phyloP scores from a whole-genome alignment of 2,888 invertebrate genomes.

The Tinea semifulvella region DNA sequence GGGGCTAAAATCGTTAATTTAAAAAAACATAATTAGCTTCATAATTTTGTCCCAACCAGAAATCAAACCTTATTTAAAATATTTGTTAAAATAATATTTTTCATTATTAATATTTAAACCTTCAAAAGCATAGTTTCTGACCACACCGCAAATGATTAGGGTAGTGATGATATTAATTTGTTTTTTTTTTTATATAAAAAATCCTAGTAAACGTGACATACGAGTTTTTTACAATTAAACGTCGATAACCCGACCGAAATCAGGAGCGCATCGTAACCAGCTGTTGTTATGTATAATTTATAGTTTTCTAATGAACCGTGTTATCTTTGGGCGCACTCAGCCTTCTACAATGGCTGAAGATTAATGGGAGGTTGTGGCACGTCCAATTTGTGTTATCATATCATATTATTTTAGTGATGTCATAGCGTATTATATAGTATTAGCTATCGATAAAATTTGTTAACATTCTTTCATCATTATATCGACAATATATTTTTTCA shows the following conservation, averaged over 20 bases:
- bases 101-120: too few species aligned
- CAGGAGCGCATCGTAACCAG: not conserved
- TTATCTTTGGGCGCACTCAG: slow-evolving; percentile 13
- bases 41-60: too few species aligned
- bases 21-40: too few species aligned
- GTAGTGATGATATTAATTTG: too few species aligned
- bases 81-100: too few species aligned
- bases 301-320: slow-evolving; percentile 16
- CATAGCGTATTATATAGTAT: not conserved
- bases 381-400: slow-evolving; percentile 40
- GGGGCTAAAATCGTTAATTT: too few species aligned
- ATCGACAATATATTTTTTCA: not conserved
- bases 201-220: too few species aligned
- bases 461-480: not conserved
- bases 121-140: too few species aligned
- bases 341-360: slow-evolving; percentile 23
- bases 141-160: too few species aligned
- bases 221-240: too few species aligned
- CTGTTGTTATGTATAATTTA: slow-evolving; percentile 15
- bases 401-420: slow-evolving; percentile 22
- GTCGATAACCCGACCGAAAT: slow-evolving; percentile 6
- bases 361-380: slow-evolving; percentile 29
- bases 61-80: too few species aligned
- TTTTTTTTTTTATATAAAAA: too few species aligned
- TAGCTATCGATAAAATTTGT: not conserved